These are phyloP conservation scores for Dynastes hyllus DNA, from an alignment of 2,888 invertebrate species.

Conservation along the genomic window DNA sequence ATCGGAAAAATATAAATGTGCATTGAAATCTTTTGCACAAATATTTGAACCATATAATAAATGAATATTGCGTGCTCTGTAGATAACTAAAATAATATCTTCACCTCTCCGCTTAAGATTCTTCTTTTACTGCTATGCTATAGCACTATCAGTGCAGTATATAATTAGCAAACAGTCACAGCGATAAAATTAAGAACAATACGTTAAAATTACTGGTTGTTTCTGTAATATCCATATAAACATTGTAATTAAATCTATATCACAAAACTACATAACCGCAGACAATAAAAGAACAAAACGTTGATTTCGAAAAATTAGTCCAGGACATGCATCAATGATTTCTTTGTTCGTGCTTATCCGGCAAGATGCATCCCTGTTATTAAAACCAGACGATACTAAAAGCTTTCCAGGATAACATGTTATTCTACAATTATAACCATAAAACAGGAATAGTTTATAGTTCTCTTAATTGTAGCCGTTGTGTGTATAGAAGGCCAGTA, in stretches of 20 bases:
- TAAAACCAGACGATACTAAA: slow-evolving; percentile 49
- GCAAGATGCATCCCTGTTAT: slow-evolving; percentile 48
- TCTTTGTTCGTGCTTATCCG: slow-evolving; percentile 42
- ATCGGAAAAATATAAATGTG: no score
- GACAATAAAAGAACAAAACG: slow-evolving; percentile 19
- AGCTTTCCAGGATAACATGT: slow-evolving; percentile 44
- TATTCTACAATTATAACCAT: slow-evolving; percentile 45
- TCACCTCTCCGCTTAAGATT: no score
- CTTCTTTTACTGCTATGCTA: no score
- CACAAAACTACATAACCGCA: background rate
- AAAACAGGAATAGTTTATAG: slow-evolving; percentile 46
- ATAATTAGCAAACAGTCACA: slow-evolving; percentile 29
- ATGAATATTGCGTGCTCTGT: no score
- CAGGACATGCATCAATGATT: slow-evolving; percentile 26
- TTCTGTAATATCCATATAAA: slow-evolving; percentile 19
- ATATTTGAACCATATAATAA: no score
- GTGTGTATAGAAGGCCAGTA: slow-evolving; percentile 12
- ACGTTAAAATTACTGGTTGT: slow-evolving; percentile 6
- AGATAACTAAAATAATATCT: no score
- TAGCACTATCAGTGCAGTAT: background rate
- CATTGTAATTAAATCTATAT: background rate
- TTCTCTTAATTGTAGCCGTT: slow-evolving; percentile 43
- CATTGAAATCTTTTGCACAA: no score
- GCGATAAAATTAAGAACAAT: background rate
- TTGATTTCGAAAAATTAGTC: slow-evolving; percentile 16